phyloP scores from a whole-genome alignment of 1,140 invertebrate species.

The Halictus rubicundus region DNA sequence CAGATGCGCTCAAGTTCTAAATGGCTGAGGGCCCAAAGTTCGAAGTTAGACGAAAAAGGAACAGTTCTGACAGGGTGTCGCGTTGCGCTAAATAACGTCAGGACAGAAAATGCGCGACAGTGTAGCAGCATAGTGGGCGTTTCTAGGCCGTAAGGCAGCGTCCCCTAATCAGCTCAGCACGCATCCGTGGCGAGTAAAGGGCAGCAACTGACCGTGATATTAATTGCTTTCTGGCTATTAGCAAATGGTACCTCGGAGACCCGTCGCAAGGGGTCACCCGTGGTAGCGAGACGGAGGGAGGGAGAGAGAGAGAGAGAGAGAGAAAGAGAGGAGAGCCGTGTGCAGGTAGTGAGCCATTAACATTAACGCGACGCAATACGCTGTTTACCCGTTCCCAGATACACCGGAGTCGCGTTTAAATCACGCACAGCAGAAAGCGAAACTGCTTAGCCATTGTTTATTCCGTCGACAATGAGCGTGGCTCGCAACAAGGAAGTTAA shows the following conservation, averaged over 20 bases:
- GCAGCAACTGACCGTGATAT: slow-evolving; percentile 66
- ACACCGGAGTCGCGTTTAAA: not conserved
- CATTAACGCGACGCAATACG: slow-evolving; percentile 53
- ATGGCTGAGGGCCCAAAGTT: no score
- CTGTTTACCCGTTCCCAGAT: not conserved
- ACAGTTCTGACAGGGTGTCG: not conserved
- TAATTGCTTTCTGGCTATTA: slow-evolving; percentile 75
- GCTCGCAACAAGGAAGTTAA: not conserved
- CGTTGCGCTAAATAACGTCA: not conserved
- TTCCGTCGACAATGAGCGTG: not conserved
- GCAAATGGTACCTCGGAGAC: slow-evolving; percentile 62
- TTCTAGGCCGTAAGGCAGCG: not conserved
- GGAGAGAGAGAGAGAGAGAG: no score
- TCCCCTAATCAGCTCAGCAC: slow-evolving; percentile 3
- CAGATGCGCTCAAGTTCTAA: no score
- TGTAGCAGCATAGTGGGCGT: not conserved
- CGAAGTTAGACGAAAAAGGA: no score
- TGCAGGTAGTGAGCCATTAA: slow-evolving; percentile 54
- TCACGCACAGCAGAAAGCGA: not conserved
- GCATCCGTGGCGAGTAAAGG: slow-evolving; percentile 29
- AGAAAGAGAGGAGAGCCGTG: not conserved
- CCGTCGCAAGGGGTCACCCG: slow-evolving; percentile 39
- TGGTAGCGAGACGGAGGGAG: no score
- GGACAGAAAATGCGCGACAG: not conserved
- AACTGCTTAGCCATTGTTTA: not conserved